Percentiles rank a stretch among this genome's conserved stretches.
Evolutionary conservation across 2,113 vertebrate genomes (phyloP).

Genomic region (Halichoeres trimaculatus): DNA sequence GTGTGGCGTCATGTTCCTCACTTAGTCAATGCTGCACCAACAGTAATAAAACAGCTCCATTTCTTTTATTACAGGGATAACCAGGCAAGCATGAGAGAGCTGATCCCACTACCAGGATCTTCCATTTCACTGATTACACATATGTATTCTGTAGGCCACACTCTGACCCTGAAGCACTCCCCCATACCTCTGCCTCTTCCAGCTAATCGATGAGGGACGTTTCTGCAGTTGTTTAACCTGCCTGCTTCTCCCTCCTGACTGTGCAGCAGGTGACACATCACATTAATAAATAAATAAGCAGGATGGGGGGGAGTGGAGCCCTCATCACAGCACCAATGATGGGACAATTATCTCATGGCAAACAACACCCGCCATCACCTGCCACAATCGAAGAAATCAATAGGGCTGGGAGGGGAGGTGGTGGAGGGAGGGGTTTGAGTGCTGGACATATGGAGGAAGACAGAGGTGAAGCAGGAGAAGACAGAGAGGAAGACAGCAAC

Average conservation of each 20-base stretch:
- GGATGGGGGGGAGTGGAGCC: constrained; percentile 41
- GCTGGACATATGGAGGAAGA: background rate
- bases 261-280: constrained; percentile 63
- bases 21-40: constrained; percentile 41
- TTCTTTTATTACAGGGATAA: constrained; percentile 48
- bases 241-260: constrained; percentile 35
- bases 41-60: constrained; percentile 52
- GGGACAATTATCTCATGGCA: constrained; percentile 80
- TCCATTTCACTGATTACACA: constrained; percentile 56
- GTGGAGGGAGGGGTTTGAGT: background rate
- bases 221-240: constrained; percentile 65
- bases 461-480: constrained; percentile 10
- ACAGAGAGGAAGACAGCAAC: background rate
- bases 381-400: constrained; percentile 77
- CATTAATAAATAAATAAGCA: constrained; percentile 77
- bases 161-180: constrained; percentile 36
- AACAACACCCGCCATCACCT: constrained; percentile 72
- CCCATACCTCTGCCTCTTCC: background rate
- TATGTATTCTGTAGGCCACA: constrained; percentile 38
- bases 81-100: constrained; percentile 5
- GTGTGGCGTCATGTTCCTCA: constrained; percentile 5
- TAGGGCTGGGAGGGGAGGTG: constrained; percentile 53
- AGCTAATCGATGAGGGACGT: constrained; percentile 53
- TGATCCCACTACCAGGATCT: constrained; percentile 40
- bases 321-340: constrained; percentile 74